Percentiles rank a stretch among this genome's conserved stretches.
Conservation (phyloP, 2,113 vertebrate species). For the Diadophis punctatus region DNA sequence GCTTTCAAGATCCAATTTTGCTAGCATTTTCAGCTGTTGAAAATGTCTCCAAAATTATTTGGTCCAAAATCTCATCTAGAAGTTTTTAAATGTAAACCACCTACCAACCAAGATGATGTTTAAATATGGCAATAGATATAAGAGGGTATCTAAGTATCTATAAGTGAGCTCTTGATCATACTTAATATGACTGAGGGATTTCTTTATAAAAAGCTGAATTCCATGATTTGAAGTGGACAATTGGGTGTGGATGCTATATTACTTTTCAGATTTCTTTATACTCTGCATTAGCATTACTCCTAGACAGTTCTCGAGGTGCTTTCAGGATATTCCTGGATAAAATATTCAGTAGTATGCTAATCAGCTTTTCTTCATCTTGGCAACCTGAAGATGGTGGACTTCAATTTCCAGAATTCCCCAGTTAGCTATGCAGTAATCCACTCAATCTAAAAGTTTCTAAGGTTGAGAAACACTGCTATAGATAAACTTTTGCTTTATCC, state of each 20-base stretch:
- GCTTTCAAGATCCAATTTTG: not conserved
- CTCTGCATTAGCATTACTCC: not conserved
- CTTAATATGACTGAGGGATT: not conserved
- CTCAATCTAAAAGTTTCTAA: too few species aligned
- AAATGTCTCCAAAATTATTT: not conserved
- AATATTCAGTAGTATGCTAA: not conserved
- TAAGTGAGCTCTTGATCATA: not conserved
- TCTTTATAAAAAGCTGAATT: not conserved
- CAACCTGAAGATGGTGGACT: too few species aligned
- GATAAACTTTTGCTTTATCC: not conserved
- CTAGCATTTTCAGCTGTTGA: not conserved
- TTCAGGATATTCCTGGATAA: not conserved
- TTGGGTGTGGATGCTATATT: not conserved
- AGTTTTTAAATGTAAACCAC: not conserved
- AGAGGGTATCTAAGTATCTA: not conserved
- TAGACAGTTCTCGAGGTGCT: not conserved
- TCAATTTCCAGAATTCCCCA: too few species aligned
- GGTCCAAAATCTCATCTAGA: not conserved
- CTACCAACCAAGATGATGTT: not conserved
- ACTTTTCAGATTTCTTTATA: not conserved
- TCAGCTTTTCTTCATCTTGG: too few species aligned
- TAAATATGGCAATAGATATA: not conserved
- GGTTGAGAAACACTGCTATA: not conserved
- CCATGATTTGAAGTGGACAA: not conserved
- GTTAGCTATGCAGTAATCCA: too few species aligned